A percentile compares a stretch with the other conserved stretches of the same genome.
Evolutionary conservation across 2,113 vertebrate species (phyloP).

Genomic region (Bujurquina vittata): DNA sequence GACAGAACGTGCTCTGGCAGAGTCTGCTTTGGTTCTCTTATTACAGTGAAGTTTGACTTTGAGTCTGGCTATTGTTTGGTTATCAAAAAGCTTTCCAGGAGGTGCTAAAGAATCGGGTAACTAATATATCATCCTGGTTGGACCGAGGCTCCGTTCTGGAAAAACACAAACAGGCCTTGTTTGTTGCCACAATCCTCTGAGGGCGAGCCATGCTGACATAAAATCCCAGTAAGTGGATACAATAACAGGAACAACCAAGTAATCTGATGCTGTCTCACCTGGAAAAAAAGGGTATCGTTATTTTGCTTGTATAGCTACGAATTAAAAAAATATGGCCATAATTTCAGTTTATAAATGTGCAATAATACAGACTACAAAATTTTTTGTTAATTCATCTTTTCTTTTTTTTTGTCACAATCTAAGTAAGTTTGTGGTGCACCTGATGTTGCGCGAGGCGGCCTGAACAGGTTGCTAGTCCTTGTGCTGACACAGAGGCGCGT

Average conservation of each 20-base stretch:
- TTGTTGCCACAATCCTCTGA: not conserved
- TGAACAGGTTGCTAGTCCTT: not conserved
- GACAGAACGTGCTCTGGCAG: not conserved
- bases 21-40: not conserved
- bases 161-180: not conserved
- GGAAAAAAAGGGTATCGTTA: not conserved
- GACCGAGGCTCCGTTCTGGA: not conserved
- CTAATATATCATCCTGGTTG: not conserved
- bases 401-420: not conserved
- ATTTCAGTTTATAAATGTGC: constrained; percentile 1
- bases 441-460: not conserved
- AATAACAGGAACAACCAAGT: constrained; percentile 24
- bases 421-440: not conserved
- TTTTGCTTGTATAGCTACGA: not conserved
- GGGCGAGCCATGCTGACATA: not conserved
- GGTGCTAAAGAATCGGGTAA: not conserved
- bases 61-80: constrained; percentile 2
- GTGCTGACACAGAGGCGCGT: not conserved
- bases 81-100: not conserved
- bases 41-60: not conserved
- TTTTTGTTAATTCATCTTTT: not conserved
- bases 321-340: not conserved
- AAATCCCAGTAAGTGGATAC: constrained; percentile 6
- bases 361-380: not conserved
- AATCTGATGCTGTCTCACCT: constrained; percentile 11